Base-by-base conservation (phyloP, 2,797 vertebrate genomes). In the Delichon dasypus region DNA sequence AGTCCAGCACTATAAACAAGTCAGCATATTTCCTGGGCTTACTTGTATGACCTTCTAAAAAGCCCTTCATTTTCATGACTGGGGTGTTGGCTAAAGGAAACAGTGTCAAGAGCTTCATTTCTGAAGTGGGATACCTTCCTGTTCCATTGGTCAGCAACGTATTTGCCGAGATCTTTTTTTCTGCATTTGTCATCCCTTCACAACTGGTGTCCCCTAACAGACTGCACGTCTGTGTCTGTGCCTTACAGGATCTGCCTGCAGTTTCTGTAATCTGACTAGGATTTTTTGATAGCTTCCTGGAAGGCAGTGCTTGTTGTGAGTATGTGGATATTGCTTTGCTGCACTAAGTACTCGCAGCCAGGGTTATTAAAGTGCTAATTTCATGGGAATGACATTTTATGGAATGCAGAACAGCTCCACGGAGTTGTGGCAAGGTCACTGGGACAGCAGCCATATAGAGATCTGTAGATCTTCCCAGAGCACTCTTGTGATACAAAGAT, bases 361-460 rank as follows among this genome's bases (percentile, higher is more conserved):
- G 73, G 74, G 84, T 90, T 85, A 74, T 87, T 96, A 44, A 84
- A 95, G 90, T 86, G 77, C 83, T 94, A 70, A 84, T 94, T 95
- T 94, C 25, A 58, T 58, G 62, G 75, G 85, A 91, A 72, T 92
- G 91, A 72, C 80, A 51, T 94, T n/a, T 88, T 82, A 14, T 0
- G 23, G 89, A 88, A 88, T 19, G 30, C 38, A 73, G 55, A 85
- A 30, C 71, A 82, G 81, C 84, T 87, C 71, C 0, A 0, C 2
- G 3, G 75, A 70, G 60, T 57, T 94, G 83, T 85, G 55, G 34
- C 74, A 87, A 93, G 93, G 93, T 95, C 84, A 54, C 67, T 82
- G 80, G 85, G 90, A 60, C 88, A 91, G 70, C 86, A 82, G 77
- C 87, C 48, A 25, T 53, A 9, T 1, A 65, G 78, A 85, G 64